Evolutionary conservation across 2,888 invertebrate genomes (phyloP).

Genomic region (Agrochola litura): DNA sequence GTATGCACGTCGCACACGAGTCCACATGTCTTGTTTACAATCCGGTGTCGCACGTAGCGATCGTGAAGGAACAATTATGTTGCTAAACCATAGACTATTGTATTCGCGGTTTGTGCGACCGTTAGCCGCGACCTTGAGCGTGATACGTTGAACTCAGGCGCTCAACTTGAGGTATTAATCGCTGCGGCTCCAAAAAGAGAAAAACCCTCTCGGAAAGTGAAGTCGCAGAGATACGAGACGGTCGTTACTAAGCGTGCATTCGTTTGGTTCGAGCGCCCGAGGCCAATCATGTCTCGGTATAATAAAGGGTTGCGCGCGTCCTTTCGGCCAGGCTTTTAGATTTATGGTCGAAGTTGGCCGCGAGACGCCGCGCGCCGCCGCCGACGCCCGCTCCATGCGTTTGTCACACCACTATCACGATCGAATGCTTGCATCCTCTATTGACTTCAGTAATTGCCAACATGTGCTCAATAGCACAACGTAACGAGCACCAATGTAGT

Average conservation of each 20-base stretch:
- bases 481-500: slow-evolving; percentile 26
- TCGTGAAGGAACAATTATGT: slow-evolving; percentile 74
- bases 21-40: slow-evolving; percentile 78
- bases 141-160: slow-evolving; percentile 79
- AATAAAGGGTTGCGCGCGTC: slow-evolving; percentile 88
- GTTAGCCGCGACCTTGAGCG: slow-evolving; percentile 74
- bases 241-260: slow-evolving; percentile 85
- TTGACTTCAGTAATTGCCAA: slow-evolving; percentile 77
- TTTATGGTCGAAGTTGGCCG: slow-evolving; percentile 80
- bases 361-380: slow-evolving; percentile 73
- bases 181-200: slow-evolving; percentile 75
- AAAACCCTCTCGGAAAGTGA: slow-evolving; percentile 76
- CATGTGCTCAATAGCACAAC: slow-evolving; percentile 68
- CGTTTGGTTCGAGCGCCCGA: slow-evolving; percentile 85
- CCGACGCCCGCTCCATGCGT: slow-evolving; percentile 80
- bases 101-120: slow-evolving; percentile 65
- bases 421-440: slow-evolving; percentile 72
- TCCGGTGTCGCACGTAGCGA: slow-evolving; percentile 75
- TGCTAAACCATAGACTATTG: slow-evolving; percentile 75
- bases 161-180: slow-evolving; percentile 69
- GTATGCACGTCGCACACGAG: slow-evolving; percentile 77
- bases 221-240: slow-evolving; percentile 80
- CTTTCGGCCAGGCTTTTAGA: slow-evolving; percentile 82
- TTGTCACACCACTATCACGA: slow-evolving; percentile 86
- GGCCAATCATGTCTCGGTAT: slow-evolving; percentile 89